Evolutionary conservation across 1,140 invertebrate species (phyloP).

Genomic region (Matsumurasca onukii): DNA sequence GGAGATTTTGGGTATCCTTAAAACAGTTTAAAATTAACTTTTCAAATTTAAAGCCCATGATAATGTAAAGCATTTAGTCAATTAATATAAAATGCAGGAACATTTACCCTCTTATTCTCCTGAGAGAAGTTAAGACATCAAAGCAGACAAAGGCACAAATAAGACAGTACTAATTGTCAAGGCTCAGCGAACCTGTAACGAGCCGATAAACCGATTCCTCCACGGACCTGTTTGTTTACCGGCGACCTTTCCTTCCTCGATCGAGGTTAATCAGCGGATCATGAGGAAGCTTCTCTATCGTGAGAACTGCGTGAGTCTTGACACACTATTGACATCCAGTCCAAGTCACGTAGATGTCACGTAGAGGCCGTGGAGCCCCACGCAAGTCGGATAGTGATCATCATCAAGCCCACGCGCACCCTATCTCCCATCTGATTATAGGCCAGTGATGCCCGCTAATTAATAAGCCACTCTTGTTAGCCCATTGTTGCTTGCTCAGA

Average conservation of each 20-base stretch:
- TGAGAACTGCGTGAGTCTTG: background rate
- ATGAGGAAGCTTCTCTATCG: background rate
- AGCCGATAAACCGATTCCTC: too few relatives aligned
- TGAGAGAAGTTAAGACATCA: too few relatives aligned
- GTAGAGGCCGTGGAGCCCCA: background rate
- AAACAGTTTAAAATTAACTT: too few relatives aligned
- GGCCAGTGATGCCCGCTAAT: slow-evolving; percentile 4
- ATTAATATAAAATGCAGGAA: too few relatives aligned
- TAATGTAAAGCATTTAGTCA: too few relatives aligned
- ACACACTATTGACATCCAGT: background rate
- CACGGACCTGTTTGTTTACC: background rate
- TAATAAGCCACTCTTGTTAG: slow-evolving; percentile 18
- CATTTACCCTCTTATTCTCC: too few relatives aligned
- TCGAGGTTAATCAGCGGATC: background rate
- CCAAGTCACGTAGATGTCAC: background rate
- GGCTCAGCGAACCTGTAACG: too few relatives aligned
- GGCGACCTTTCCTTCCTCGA: background rate
- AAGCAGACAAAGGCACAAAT: too few relatives aligned
- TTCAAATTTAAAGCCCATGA: too few relatives aligned
- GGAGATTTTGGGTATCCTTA: too few relatives aligned
- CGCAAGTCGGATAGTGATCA: background rate
- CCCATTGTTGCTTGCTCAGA: background rate
- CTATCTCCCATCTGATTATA: slow-evolving; percentile 11
- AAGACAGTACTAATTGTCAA: too few relatives aligned
- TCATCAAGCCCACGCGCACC: background rate